Base-by-base conservation (phyloP, 2,113 vertebrate species). In the Speoplatyrhinus poulsoni region DNA sequence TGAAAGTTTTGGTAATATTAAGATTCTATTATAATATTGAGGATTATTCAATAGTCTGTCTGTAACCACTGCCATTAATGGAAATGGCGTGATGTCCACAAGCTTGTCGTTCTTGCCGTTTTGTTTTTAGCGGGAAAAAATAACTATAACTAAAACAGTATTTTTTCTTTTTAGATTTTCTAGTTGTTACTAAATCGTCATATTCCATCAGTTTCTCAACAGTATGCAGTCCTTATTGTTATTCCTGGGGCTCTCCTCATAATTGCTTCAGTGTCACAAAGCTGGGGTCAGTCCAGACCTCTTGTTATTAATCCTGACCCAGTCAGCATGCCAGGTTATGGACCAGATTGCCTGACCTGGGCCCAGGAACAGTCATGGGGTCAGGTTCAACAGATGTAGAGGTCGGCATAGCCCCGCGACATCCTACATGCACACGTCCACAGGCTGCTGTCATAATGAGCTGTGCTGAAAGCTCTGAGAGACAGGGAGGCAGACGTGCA, bases 391-490 rank as follows among this genome's bases (percentile, higher is more conserved):
- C 82, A 90, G 87, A 90, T 87, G 84, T 76, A 78, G 71, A 81
- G 90, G 91, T 93, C 90, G 92, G 46, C 16, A 48, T 4, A 76
- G 73, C 67, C 77, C 41, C 32, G 65, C 71, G 82, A 74, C 5
- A 4, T 65, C 80, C 16, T 48, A 1, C 84, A 81, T 81, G 82
- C 87, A 76, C 85, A 81, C 77, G 79, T 85, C 92, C 88, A 87
- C 90, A 82, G 26, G 26, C 26, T 85, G 88, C 86, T 90, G 87
- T 87, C 90, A 79, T 92, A 89, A 91, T 70, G 85, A 84, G 79
- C 83, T 90, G 78, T 90, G 90, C 73, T 63, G 74, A 65, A 83
- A 67, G 65, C 48, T 86, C 83, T 90, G 70, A 7, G 17, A 53
- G 62, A n/a, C 46, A 12, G 19, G 60, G 47, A 15, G 15, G 12